phyloP scores from a whole-genome alignment of 2,797 vertebrate species.

The Rhabdophis nuchalis region DNA sequence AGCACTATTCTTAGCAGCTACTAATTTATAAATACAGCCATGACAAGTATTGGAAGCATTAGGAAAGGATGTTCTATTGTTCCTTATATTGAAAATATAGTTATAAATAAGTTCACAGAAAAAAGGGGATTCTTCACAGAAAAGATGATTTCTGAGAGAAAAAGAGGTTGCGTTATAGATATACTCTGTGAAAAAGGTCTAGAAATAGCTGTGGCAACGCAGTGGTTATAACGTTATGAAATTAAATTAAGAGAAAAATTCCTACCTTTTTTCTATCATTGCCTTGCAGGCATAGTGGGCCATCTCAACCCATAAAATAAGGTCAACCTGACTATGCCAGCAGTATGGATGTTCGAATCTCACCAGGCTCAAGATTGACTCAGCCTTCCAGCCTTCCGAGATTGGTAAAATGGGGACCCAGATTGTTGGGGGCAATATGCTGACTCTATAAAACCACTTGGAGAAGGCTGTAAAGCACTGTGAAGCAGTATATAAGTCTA shows the following conservation, averaged over 20 bases:
- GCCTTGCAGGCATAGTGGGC: slow-evolving; percentile 80
- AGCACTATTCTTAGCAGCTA: background rate
- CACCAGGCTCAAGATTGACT: too few species aligned
- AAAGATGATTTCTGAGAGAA: background rate
- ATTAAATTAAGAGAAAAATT: background rate
- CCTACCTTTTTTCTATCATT: slow-evolving; percentile 9
- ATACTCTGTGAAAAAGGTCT: background rate
- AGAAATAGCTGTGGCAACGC: too few species aligned
- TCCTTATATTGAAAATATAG: background rate
- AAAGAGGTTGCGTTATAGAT: background rate
- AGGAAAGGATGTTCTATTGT: background rate
- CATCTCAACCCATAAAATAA: slow-evolving; percentile 91
- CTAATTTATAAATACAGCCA: background rate
- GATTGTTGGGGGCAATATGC: too few species aligned
- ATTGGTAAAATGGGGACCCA: too few species aligned
- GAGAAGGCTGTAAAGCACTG: too few species aligned
- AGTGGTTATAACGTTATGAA: background rate
- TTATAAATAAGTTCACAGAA: background rate
- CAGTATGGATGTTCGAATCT: too few species aligned
- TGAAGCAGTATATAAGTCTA: too few species aligned
- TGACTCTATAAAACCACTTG: too few species aligned
- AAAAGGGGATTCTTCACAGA: background rate
- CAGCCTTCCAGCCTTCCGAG: too few species aligned
- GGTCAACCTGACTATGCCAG: slow-evolving; percentile 79
- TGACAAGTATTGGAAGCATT: background rate